Evolutionary conservation across 1,140 invertebrate species (phyloP).

Genomic region (Brachionus asplanchnoidis): DNA sequence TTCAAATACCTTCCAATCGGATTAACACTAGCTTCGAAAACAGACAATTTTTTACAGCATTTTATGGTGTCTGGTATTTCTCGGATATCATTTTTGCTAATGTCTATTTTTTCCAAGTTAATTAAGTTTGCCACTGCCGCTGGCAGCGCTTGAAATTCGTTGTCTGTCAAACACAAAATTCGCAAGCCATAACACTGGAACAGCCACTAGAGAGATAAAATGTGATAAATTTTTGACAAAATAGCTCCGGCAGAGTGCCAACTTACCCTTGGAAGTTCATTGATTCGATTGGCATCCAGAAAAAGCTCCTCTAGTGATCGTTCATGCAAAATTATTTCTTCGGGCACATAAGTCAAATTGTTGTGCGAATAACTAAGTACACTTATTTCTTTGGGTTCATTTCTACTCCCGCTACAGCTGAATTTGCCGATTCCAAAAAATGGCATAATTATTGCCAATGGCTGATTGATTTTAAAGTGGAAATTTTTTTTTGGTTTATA

Average conservation of each 20-base stretch:
- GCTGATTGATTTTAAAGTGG: background rate
- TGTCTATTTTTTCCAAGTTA: slow-evolving; percentile 52
- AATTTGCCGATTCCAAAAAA: slow-evolving; percentile 39
- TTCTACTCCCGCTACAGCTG: slow-evolving; percentile 32
- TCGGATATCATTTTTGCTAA: slow-evolving; percentile 54
- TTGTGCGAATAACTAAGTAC: slow-evolving; percentile 38
- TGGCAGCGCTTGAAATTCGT: slow-evolving; percentile 54
- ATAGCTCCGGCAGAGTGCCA: background rate
- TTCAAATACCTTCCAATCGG: slow-evolving; percentile 54
- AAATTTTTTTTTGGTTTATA: background rate
- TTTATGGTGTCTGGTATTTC: slow-evolving; percentile 56
- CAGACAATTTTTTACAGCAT: slow-evolving; percentile 52
- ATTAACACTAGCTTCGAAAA: slow-evolving; percentile 55
- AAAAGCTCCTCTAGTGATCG: slow-evolving; percentile 31
- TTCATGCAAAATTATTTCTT: slow-evolving; percentile 41
- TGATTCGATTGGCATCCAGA: slow-evolving; percentile 27
- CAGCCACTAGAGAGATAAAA: slow-evolving; percentile 48
- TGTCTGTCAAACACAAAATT: slow-evolving; percentile 52
- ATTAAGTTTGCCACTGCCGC: slow-evolving; percentile 51
- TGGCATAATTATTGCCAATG: slow-evolving; percentile 12
- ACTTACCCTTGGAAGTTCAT: slow-evolving; percentile 32
- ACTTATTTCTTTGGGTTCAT: slow-evolving; percentile 37
- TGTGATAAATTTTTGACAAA: background rate
- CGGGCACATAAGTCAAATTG: slow-evolving; percentile 41
- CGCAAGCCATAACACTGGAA: slow-evolving; percentile 69